Percentiles rank a stretch among this genome's conserved stretches.
Conservation (phyloP, 2,113 vertebrate genomes). For the Ranitomeya imitator region DNA sequence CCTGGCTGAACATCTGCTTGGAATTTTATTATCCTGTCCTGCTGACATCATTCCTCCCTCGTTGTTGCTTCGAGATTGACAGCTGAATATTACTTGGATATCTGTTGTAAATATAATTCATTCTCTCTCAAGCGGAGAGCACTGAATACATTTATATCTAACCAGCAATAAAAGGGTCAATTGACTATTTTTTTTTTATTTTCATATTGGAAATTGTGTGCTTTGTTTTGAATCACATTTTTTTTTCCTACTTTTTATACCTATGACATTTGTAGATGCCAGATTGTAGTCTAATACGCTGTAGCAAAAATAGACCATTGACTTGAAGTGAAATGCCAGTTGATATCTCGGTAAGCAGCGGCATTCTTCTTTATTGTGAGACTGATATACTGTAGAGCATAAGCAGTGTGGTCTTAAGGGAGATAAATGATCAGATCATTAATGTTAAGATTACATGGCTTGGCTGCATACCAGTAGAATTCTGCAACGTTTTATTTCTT, state of each 20-base stretch:
- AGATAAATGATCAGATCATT: slow-evolving; percentile 87
- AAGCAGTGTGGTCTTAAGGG: slow-evolving; percentile 78
- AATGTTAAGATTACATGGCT: slow-evolving; percentile 85
- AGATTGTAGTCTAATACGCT: slow-evolving; percentile 84
- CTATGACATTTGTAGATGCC: slow-evolving; percentile 90
- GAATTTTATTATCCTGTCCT: slow-evolving; percentile 80
- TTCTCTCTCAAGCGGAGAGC: background rate
- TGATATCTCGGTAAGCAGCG: slow-evolving; percentile 93
- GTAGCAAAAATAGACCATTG: slow-evolving; percentile 80
- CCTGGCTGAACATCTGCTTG: slow-evolving; percentile 80
- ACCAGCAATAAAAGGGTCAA: slow-evolving; percentile 27
- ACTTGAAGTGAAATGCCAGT: slow-evolving; percentile 83
- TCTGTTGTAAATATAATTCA: slow-evolving; percentile 72
- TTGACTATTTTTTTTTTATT: slow-evolving; percentile 63
- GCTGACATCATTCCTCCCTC: slow-evolving; percentile 72
- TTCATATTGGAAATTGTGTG: slow-evolving; percentile 67
- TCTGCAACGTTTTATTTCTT: background rate
- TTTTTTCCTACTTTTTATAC: slow-evolving; percentile 68
- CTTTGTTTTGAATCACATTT: slow-evolving; percentile 71
- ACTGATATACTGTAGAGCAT: slow-evolving; percentile 67
- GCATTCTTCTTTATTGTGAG: slow-evolving; percentile 86
- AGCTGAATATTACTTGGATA: slow-evolving; percentile 79
- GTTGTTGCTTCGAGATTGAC: slow-evolving; percentile 76
- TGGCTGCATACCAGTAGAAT: slow-evolving; percentile 65
- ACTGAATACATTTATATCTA: slow-evolving; percentile 18